phyloP scores from a whole-genome alignment of 2,888 invertebrate species.

The Calliopum simillimum region DNA sequence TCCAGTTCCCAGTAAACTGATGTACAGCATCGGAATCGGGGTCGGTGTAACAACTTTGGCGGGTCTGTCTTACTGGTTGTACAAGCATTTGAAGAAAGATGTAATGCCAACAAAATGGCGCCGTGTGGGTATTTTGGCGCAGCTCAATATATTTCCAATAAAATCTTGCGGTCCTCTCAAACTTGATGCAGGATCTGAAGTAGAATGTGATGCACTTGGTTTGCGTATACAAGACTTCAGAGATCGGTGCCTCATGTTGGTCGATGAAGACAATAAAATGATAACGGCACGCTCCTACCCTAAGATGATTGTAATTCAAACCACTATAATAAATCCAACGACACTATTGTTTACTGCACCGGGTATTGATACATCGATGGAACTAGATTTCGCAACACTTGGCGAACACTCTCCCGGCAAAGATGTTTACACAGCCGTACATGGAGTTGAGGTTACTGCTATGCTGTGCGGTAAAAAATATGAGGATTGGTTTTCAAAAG shows the following conservation, averaged over 20 bases:
- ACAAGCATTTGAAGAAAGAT: conserved; percentile 54
- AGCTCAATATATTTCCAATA: conserved; percentile 59
- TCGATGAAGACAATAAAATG: conserved; percentile 57
- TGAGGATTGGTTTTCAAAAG: conserved; percentile 78
- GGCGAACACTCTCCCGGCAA: conserved; percentile 50
- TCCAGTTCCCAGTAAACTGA: conserved; percentile 5
- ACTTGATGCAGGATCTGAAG: conserved; percentile 41
- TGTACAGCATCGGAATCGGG: conserved; percentile 47
- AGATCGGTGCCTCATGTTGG: conserved; percentile 62
- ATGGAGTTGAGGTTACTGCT: conserved; percentile 72
- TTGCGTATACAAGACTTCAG: conserved; percentile 51
- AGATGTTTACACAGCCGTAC: conserved; percentile 69
- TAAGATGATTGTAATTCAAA: conserved; percentile 55
- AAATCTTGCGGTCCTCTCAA: conserved; percentile 60
- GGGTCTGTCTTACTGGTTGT: conserved; percentile 53
- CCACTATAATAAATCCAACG: conserved; percentile 59
- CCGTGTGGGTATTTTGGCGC: conserved; percentile 56
- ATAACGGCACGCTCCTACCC: conserved; percentile 62
- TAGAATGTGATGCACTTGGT: conserved; percentile 59
- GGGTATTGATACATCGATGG: conserved; percentile 70
- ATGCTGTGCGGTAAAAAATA: conserved; percentile 80
- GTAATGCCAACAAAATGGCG: conserved; percentile 61
- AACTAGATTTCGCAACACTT: conserved; percentile 64
- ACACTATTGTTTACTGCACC: conserved; percentile 71
- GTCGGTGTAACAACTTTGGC: conserved; percentile 51